These are phyloP conservation scores for Chlorops oryzae DNA, from an alignment of 1,140 invertebrate genomes.

Conservation along the genomic window DNA sequence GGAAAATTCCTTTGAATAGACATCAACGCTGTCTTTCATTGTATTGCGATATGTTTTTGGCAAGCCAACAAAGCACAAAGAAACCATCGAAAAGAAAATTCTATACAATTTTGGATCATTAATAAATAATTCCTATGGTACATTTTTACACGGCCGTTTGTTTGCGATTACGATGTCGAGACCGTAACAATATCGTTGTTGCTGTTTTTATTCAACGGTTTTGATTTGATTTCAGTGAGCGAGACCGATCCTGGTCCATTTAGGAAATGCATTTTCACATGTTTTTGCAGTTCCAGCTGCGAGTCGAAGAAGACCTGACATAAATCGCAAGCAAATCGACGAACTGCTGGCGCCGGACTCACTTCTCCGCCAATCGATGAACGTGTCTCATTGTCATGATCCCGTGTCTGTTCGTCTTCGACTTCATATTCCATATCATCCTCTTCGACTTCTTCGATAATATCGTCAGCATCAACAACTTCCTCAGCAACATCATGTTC, in stretches of 20 bases:
- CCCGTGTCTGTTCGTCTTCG: not conserved
- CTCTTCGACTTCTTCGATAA: not conserved
- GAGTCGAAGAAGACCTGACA: slow-evolving; percentile 46
- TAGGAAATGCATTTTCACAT: slow-evolving; percentile 45
- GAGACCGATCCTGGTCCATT: slow-evolving; percentile 31
- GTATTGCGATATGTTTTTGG: no score
- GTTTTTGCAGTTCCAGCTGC: slow-evolving; percentile 39
- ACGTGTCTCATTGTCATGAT: not conserved
- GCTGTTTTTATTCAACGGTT: slow-evolving; percentile 10
- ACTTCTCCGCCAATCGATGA: not conserved
- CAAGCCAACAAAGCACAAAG: no score
- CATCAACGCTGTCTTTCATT: no score
- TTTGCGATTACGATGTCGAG: slow-evolving; percentile 5
- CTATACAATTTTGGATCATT: no score
- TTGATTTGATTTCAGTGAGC: slow-evolving; percentile 14
- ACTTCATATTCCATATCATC: not conserved
- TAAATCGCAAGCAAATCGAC: slow-evolving; percentile 42
- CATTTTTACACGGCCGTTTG: no score
- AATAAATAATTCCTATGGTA: no score
- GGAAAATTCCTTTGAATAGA: no score
- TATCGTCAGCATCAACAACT: slow-evolving; percentile 1
- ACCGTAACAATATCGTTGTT: slow-evolving; percentile 11
- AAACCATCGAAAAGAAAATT: no score
- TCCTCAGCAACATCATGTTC: slow-evolving; percentile 1
- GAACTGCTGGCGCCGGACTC: slow-evolving; percentile 3